These are phyloP conservation scores for Falco concolor DNA, from an alignment of 2,797 vertebrate species.

Conservation along the genomic window DNA sequence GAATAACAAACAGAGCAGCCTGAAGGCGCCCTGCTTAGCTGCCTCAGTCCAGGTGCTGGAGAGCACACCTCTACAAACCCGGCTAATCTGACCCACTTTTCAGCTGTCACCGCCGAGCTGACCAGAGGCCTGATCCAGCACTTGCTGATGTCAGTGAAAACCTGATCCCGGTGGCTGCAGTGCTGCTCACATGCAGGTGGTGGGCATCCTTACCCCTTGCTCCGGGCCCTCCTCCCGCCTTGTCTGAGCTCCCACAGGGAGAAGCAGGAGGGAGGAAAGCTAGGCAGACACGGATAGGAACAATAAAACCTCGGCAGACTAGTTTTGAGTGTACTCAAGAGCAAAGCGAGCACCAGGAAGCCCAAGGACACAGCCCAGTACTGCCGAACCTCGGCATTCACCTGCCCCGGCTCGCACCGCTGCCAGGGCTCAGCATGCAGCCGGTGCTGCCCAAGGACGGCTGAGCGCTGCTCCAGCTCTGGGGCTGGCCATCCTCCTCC, in stretches of 20 bases:
- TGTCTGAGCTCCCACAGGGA: not conserved
- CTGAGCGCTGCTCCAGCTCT: not conserved
- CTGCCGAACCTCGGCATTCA: rapidly evolving
- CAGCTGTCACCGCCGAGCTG: rapidly evolving
- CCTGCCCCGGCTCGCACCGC: rapidly evolving
- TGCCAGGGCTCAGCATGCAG: not conserved
- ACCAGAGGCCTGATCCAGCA: not conserved
- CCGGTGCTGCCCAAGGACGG: rapidly evolving
- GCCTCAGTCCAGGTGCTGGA: not conserved
- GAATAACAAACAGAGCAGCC: not conserved
- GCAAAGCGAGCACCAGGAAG: rapidly evolving
- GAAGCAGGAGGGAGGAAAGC: not conserved
- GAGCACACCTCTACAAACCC: not conserved
- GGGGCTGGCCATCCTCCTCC: not conserved
- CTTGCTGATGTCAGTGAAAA: not conserved
- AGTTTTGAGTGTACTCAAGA: rapidly evolving
- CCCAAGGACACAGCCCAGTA: not conserved
- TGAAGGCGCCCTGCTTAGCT: not conserved
- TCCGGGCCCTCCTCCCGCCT: not conserved
- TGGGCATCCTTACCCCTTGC: not conserved
- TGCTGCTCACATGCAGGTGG: rapidly evolving
- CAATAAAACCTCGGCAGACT: not conserved
- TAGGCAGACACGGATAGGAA: rapidly evolving
- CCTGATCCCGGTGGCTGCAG: not conserved
- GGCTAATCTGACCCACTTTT: not conserved